Evolutionary conservation across 2,888 invertebrate species (phyloP).

Genomic region (Euzophera pinguis): DNA sequence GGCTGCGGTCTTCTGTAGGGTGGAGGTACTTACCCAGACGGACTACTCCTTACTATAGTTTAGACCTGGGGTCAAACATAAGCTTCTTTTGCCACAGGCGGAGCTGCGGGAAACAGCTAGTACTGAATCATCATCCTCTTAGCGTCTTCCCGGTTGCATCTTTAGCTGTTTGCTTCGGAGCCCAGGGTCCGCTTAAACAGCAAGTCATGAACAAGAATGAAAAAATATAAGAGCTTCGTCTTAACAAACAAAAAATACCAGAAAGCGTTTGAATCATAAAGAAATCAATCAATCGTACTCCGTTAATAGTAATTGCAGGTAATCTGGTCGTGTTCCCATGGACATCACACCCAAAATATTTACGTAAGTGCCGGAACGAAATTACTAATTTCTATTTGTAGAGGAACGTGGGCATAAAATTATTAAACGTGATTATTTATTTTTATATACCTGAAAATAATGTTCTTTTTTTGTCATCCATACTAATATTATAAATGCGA

Average conservation of each 20-base stretch:
- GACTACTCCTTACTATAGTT: no score
- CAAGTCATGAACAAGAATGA: no score
- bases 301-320: conserved; percentile 53
- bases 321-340: conserved; percentile 55
- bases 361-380: conserved; percentile 55
- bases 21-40: no score
- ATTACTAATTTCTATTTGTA: conserved; percentile 54
- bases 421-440: conserved; percentile 9
- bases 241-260: conserved; percentile 44
- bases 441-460: not conserved
- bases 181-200: no score
- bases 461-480: not conserved
- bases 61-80: no score
- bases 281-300: conserved; percentile 57
- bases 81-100: no score
- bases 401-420: conserved; percentile 27
- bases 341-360: conserved; percentile 48
- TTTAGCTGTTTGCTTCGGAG: no score
- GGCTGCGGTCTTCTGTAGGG: no score
- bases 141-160: no score
- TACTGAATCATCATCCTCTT: no score
- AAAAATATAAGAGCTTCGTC: conserved; percentile 29
- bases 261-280: conserved; percentile 58
- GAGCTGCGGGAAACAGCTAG: no score
- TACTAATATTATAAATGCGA: no score